Conservation (phyloP, 2,113 vertebrate genomes). For the Mirza zaza region DNA sequence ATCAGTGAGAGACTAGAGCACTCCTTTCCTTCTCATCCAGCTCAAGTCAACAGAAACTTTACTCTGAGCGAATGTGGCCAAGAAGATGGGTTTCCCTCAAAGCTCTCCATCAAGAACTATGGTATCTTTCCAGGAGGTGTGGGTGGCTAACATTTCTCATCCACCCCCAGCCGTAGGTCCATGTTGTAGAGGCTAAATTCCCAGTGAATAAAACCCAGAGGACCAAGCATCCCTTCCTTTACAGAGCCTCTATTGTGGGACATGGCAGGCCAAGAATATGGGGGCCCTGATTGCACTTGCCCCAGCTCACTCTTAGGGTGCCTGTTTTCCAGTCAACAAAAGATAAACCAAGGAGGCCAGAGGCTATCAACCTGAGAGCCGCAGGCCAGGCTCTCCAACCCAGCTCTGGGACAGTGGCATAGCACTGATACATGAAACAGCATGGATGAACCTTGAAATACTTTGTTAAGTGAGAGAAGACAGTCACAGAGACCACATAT, state of each 20-base stretch:
- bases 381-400: background rate
- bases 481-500: background rate
- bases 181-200: background rate
- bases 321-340: background rate
- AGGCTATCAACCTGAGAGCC: background rate
- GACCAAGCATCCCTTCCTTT: background rate
- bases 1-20: background rate
- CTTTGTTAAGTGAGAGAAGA: background rate
- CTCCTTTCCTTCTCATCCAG: background rate
- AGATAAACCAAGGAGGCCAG: background rate
- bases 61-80: background rate
- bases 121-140: accelerated
- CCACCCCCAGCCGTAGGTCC: background rate
- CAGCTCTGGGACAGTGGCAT: background rate
- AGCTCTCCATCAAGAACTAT: accelerated
- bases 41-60: background rate
- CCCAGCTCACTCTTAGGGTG: background rate
- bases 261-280: background rate
- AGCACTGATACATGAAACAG: accelerated
- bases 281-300: background rate
- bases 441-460: background rate
- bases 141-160: background rate
- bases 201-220: background rate
- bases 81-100: background rate
- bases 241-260: accelerated